These are phyloP conservation scores for Platalea minor DNA, from an alignment of 2,797 vertebrate genomes.

Conservation along the genomic window DNA sequence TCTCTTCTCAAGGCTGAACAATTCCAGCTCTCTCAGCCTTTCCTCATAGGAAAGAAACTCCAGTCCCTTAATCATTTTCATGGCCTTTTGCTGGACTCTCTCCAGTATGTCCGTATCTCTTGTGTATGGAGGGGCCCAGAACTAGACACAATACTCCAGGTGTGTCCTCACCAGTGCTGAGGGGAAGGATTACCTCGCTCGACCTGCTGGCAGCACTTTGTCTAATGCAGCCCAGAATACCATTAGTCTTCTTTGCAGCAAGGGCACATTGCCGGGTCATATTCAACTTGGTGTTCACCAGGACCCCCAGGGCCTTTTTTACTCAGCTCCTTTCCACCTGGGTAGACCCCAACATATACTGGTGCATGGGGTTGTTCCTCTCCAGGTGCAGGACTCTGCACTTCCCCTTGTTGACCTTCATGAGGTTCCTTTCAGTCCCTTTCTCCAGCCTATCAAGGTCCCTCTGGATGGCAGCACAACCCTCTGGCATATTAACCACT, in stretches of 20 bases:
- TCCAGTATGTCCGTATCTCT: background rate
- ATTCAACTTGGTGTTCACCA: background rate
- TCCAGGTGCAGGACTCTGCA: background rate
- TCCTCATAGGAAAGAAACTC: fast-evolving
- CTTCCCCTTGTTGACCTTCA: background rate
- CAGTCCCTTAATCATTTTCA: background rate
- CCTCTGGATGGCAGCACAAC: background rate
- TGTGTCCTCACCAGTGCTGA: background rate
- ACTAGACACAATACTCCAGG: background rate
- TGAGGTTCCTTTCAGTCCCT: background rate
- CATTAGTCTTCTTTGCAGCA: background rate
- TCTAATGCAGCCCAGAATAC: background rate
- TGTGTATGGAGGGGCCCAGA: fast-evolving
- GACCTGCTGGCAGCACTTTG: background rate
- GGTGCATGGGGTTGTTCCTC: background rate
- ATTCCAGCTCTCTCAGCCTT: background rate
- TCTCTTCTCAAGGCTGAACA: background rate
- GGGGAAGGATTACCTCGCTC: background rate
- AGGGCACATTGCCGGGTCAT: background rate
- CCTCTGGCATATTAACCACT: background rate
- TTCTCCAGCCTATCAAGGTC: background rate
- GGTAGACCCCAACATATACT: background rate
- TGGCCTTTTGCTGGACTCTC: background rate
- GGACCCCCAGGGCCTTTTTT: background rate
- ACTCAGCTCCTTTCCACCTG: background rate